phyloP scores from a whole-genome alignment of 1,140 invertebrate genomes.

The Glossosoma conforme region DNA sequence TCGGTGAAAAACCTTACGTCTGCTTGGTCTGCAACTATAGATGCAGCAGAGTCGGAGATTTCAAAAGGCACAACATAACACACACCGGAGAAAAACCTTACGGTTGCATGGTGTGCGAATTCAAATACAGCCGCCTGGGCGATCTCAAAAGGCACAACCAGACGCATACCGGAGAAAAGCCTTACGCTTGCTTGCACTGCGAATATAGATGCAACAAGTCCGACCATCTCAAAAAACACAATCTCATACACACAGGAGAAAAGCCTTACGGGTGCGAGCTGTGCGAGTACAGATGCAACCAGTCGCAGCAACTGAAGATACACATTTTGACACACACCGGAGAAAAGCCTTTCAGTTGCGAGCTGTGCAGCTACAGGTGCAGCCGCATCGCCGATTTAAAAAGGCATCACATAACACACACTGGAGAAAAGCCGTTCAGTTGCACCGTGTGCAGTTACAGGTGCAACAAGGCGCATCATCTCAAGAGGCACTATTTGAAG shows the following conservation, averaged over 20 bases:
- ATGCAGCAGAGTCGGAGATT: conserved; percentile 38
- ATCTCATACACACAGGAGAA: conserved; percentile 85
- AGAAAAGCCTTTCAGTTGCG: too few relatives aligned
- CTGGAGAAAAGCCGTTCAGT: too few relatives aligned
- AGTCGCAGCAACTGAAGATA: too few relatives aligned
- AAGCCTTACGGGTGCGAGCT: conserved; percentile 80
- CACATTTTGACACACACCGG: too few relatives aligned
- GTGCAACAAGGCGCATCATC: too few relatives aligned
- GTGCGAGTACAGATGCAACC: conserved; percentile 62
- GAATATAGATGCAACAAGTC: conserved; percentile 43
- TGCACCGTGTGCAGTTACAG: too few relatives aligned
- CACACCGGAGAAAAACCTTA: conserved; percentile 84
- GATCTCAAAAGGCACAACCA: conserved; percentile 83
- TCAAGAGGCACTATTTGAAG: too few relatives aligned
- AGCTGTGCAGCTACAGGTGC: too few relatives aligned
- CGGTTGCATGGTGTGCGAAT: conserved; percentile 81
- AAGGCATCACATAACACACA: too few relatives aligned
- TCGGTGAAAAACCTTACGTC: conserved; percentile 49
- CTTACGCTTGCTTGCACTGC: conserved; percentile 19
- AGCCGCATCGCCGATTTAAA: too few relatives aligned
- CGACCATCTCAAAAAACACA: conserved; percentile 86
- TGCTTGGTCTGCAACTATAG: background rate
- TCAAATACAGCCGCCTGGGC: conserved; percentile 86
- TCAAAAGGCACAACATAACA: conserved; percentile 83
- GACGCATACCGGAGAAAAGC: conserved; percentile 72